Evolutionary conservation across 2,888 invertebrate species (phyloP).

Genomic region (Drosophila flavopinicola): DNA sequence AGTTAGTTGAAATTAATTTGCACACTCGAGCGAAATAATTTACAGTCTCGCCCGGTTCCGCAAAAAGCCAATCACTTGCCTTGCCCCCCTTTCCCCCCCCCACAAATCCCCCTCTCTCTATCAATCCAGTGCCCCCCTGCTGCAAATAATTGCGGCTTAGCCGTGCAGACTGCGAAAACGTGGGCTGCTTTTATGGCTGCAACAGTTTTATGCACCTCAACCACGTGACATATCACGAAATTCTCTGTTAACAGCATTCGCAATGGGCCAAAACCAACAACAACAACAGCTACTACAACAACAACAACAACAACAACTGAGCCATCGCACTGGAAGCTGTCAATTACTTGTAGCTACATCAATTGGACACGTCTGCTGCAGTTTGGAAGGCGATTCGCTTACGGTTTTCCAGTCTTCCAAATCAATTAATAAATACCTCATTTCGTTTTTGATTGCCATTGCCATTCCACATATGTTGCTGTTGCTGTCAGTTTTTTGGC

Average conservation of each 20-base stretch:
- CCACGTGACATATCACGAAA: conserved; percentile 78
- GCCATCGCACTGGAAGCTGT: conserved; percentile 59
- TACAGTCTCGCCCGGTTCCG: conserved; percentile 48
- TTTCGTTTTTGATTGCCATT: too few relatives aligned
- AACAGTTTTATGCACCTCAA: conserved; percentile 52
- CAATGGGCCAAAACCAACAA: conserved; percentile 28
- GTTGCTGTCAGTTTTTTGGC: not conserved
- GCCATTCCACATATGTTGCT: not conserved
- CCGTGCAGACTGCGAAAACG: conserved; percentile 32
- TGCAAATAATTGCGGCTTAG: conserved; percentile 21
- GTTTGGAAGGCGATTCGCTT: not conserved
- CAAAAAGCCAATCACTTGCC: conserved; percentile 35
- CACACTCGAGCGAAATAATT: conserved; percentile 73
- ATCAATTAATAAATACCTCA: conserved; percentile 12
- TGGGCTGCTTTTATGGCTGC: conserved; percentile 62
- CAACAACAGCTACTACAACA: conserved; percentile 1
- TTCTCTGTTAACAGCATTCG: conserved; percentile 60
- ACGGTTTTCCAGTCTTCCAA: conserved; percentile 5
- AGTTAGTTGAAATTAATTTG: conserved; percentile 74
- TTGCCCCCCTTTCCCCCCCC: not conserved
- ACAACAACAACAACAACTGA: conserved; percentile 2
- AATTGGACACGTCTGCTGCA: conserved; percentile 33
- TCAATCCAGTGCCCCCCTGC: not conserved
- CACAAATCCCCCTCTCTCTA: not conserved
- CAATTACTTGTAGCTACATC: conserved; percentile 68